Evolutionary conservation across 2,797 vertebrate species (phyloP).

Genomic region (Atherinosoma microstoma): DNA sequence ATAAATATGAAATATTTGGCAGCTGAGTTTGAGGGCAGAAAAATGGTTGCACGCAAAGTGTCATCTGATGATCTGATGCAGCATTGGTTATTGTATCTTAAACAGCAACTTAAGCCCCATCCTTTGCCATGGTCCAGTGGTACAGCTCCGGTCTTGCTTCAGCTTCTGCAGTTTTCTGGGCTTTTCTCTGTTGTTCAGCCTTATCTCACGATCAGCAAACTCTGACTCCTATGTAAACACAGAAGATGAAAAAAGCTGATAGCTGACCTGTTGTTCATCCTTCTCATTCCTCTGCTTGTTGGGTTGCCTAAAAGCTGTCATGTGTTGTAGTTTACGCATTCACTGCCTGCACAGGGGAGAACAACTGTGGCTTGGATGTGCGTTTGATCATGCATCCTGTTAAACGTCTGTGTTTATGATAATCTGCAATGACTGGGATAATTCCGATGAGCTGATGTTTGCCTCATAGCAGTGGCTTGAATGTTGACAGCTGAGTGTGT

Average conservation of each 20-base stretch:
- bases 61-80: slow-evolving; percentile 26
- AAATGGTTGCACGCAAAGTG: slow-evolving; percentile 60
- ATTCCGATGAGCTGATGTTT: slow-evolving; percentile 43
- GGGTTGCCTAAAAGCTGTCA: slow-evolving; percentile 42
- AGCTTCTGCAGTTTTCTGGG: slow-evolving; percentile 14
- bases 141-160: slow-evolving; percentile 1
- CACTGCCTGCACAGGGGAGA: slow-evolving; percentile 22
- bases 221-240: slow-evolving; percentile 21
- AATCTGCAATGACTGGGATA: slow-evolving; percentile 34
- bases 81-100: slow-evolving; percentile 7
- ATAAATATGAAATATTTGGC: slow-evolving; percentile 62
- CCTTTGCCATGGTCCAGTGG: background rate
- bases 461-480: slow-evolving; percentile 25
- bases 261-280: slow-evolving; percentile 34
- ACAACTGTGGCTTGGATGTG: slow-evolving; percentile 46
- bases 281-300: slow-evolving; percentile 28
- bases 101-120: slow-evolving; percentile 10
- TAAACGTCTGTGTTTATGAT: slow-evolving; percentile 48
- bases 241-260: slow-evolving; percentile 27
- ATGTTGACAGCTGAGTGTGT: slow-evolving; percentile 36
- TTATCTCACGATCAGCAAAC: slow-evolving; percentile 19
- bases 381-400: slow-evolving; percentile 44
- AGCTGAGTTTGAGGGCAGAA: slow-evolving; percentile 42
- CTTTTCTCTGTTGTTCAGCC: slow-evolving; percentile 5
- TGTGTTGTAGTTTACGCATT: slow-evolving; percentile 41